These are phyloP conservation scores for Zoanthus solanderi DNA, from an alignment of 92 coral and sea anemone genomes.

Conservation along the genomic window DNA sequence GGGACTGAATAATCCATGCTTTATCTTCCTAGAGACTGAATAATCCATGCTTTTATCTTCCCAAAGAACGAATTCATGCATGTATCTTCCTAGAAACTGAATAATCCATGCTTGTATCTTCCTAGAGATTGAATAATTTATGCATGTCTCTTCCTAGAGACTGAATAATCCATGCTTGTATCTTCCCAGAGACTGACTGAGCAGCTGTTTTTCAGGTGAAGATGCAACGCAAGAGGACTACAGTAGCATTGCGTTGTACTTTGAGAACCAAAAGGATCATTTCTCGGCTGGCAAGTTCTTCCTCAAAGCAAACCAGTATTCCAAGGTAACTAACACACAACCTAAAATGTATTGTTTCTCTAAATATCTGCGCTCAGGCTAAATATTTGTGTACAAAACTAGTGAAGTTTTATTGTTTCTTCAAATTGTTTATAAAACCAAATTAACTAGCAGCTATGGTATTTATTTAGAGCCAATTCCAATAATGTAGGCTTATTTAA, in stretches of 20 bases:
- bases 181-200: not conserved
- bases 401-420: not conserved
- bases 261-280: conserved; percentile 95
- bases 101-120: too few relatives aligned
- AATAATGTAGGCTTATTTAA: too few relatives aligned
- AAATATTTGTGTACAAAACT: not conserved
- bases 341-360: not conserved
- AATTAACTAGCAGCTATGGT: not conserved
- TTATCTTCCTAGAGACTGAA: not conserved
- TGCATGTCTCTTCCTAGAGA: too few relatives aligned
- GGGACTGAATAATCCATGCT: too few relatives aligned
- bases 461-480: not conserved
- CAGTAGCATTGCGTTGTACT: conserved; percentile 95
- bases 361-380: not conserved
- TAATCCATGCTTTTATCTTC: too few relatives aligned
- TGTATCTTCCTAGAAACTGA: too few relatives aligned
- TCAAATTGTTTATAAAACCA: not conserved
- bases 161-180: too few relatives aligned
- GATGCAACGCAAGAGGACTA: conserved; percentile 96
- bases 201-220: conserved; percentile 70
- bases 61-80: too few relatives aligned
- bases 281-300: conserved; percentile 97
- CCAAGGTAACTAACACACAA: conserved; percentile 62
- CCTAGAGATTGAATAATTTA: too few relatives aligned
- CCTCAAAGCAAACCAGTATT: conserved; percentile 82